phyloP scores from a whole-genome alignment of 2,888 invertebrate genomes.

The Heliconius charithonia region DNA sequence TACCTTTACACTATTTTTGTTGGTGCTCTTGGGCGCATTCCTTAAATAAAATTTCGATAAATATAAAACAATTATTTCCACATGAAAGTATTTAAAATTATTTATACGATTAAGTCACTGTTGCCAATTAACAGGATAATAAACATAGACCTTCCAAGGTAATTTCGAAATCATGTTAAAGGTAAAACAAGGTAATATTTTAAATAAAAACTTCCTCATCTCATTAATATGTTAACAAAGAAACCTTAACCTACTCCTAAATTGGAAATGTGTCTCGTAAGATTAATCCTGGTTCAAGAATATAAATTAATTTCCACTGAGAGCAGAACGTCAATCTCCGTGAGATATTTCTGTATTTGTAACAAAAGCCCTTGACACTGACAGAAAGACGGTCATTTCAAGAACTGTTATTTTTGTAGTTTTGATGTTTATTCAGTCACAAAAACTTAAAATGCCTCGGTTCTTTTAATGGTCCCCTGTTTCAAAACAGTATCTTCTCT shows the following conservation, averaged over 20 bases:
- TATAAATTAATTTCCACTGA: constrained; percentile 13
- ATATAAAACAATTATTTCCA: neutral
- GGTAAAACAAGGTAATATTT: constrained; percentile 19
- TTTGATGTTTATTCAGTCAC: neutral
- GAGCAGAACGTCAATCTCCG: constrained; percentile 16
- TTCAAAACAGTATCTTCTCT: neutral
- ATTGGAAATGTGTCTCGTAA: constrained; percentile 27
- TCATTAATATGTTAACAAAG: constrained; percentile 10
- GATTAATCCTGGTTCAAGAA: constrained; percentile 25
- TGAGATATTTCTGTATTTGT: constrained; percentile 29
- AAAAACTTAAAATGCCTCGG: neutral
- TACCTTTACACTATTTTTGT: constrained; percentile 18
- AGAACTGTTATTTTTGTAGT: constrained; percentile 17
- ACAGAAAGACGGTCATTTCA: constrained; percentile 8
- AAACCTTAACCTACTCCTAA: constrained; percentile 44
- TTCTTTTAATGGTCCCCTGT: neutral
- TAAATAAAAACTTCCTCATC: constrained; percentile 32
- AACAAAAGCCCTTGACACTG: constrained; percentile 28
- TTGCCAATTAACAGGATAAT: constrained; percentile 4
- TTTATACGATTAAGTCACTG: neutral
- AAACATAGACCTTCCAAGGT: constrained; percentile 19
- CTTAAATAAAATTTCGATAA: constrained; percentile 6
- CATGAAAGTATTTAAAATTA: neutral
- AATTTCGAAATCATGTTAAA: constrained; percentile 6
- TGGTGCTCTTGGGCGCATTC: constrained; percentile 6